A percentile compares a stretch with the other conserved stretches of the same genome.
phyloP scores from a whole-genome alignment of 2,113 vertebrate genomes.

The Bubo bubo region DNA sequence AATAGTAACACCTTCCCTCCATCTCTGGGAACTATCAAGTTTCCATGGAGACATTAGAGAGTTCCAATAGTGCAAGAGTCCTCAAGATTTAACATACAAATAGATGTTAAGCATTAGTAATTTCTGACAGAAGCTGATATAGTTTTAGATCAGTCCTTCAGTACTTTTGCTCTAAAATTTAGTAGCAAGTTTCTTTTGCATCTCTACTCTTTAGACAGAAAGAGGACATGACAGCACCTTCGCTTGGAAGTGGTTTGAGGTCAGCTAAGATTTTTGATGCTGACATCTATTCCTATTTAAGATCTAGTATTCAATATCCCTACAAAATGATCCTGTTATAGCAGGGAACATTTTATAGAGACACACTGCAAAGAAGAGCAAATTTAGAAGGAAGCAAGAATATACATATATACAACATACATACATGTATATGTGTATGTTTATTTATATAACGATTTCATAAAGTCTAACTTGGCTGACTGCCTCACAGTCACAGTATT shows the following conservation, averaged over 20 bases:
- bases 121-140: background rate
- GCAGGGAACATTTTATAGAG: background rate
- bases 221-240: background rate
- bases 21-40: background rate
- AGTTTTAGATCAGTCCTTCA: background rate
- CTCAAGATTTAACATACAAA: background rate
- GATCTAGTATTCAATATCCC: background rate
- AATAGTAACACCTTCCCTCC: background rate
- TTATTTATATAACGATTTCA: background rate
- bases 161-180: background rate
- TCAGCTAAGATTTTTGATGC: background rate
- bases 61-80: background rate
- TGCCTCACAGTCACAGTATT: constrained; percentile 28
- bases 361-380: background rate
- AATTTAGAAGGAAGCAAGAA: background rate
- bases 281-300: background rate
- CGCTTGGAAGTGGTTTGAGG: background rate
- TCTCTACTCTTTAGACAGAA: background rate
- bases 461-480: background rate
- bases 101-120: background rate
- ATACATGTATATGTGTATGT: rapidly evolving
- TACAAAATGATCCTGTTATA: background rate
- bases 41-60: background rate
- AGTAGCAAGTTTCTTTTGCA: background rate
- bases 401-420: background rate